Percentiles rank a stretch among this genome's conserved stretches.
Evolutionary conservation across 1,140 invertebrate genomes (phyloP).

Genomic region (Drosophila insularis): DNA sequence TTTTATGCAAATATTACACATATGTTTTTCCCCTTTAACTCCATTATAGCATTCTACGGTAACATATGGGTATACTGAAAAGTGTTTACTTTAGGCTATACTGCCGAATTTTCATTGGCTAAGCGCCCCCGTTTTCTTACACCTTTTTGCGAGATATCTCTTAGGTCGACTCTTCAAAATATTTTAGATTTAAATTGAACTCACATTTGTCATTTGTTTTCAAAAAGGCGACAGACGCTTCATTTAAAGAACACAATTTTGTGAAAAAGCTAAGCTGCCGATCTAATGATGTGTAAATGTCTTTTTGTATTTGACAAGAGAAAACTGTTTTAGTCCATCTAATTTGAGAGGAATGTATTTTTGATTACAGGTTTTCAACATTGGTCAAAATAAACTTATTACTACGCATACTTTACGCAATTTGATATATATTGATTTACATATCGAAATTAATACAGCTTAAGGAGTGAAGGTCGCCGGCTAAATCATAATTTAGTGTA

Average conservation of each 20-base stretch:
- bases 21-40: conserved; percentile 28
- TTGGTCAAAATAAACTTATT: not conserved
- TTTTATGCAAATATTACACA: conserved; percentile 65
- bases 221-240: not conserved
- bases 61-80: not conserved
- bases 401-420: not conserved
- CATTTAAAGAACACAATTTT: not conserved
- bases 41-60: not conserved
- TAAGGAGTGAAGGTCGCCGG: not conserved
- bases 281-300: conserved; percentile 61
- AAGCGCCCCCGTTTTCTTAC: not conserved
- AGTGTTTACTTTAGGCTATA: not conserved
- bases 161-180: not conserved
- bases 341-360: conserved; percentile 51
- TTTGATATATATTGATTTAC: not conserved
- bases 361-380: conserved; percentile 44
- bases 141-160: not conserved
- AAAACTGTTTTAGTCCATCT: not conserved
- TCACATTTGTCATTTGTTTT: conserved; percentile 3
- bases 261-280: conserved; percentile 16
- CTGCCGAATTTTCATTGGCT: not conserved
- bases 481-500: conserved; percentile 49
- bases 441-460: conserved; percentile 19
- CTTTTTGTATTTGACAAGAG: not conserved
- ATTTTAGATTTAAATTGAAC: not conserved